These are phyloP conservation scores for Pachliopta kotzebuea DNA, from an alignment of 2,888 invertebrate genomes.

Conservation along the genomic window DNA sequence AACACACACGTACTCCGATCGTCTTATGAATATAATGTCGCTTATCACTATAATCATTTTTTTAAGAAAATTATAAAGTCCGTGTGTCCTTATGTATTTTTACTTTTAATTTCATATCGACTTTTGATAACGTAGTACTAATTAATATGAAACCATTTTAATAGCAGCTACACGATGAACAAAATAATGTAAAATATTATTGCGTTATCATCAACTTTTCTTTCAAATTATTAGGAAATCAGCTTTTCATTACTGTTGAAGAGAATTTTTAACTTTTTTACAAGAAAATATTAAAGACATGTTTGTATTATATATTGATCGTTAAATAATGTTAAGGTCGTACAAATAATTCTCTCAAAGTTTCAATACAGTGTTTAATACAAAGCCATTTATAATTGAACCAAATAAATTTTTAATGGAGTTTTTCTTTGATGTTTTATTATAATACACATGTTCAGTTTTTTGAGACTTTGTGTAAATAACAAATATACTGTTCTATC, in stretches of 20 bases:
- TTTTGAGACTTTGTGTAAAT: no score
- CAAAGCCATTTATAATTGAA: slow-evolving; percentile 58
- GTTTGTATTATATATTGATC: no score
- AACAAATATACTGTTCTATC: no score
- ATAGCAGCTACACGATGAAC: background rate
- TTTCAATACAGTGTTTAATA: slow-evolving; percentile 66
- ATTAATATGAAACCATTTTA: background rate
- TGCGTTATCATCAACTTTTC: background rate
- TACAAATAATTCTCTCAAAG: slow-evolving; percentile 40
- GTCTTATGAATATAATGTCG: background rate
- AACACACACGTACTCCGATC: slow-evolving; percentile 41
- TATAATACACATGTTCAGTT: no score
- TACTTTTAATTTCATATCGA: background rate
- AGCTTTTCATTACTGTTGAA: background rate
- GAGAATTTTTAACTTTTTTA: no score
- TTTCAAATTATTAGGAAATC: background rate
- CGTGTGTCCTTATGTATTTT: background rate
- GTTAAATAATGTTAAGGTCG: no score
- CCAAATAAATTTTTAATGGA: no score
- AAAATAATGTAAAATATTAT: no score
- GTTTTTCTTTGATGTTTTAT: no score
- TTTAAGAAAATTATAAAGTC: background rate
- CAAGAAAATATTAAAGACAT: no score
- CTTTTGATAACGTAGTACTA: background rate
- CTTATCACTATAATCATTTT: background rate